Base-by-base conservation (phyloP, 2,888 invertebrate species). In the Ophion ellenae region DNA sequence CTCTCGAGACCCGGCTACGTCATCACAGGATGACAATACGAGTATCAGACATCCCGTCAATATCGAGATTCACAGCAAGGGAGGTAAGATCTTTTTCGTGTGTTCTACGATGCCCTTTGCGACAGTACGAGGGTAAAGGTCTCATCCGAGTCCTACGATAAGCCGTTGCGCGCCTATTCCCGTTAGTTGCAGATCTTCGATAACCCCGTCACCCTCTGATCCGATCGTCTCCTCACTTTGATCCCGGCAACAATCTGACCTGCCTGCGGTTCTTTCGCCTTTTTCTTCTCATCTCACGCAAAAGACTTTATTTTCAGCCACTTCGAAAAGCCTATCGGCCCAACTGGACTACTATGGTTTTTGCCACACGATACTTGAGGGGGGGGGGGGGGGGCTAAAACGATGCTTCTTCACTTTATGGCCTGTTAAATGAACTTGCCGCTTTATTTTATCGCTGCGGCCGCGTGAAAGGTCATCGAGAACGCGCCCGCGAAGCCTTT, bases 371-470 rank as follows among this genome's bases (percentile, higher is more conserved):
- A 81, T 84, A 84, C 83, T 59, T 28, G 32, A 64, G 24, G 66
- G 67, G 71, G 61, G 59, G 71, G 61, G 59, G 32, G 14, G 5
- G 2, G 17, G 17, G 4, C 17, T 36, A 73, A 66, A 81, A 63
- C 85, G 85, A 83, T 86, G 86, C 83, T 80, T 85, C 87, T 89
- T 91, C 89, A 88, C 88, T 91, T 93, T 93, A 93, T 91, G 89
- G 92, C 90, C 93, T 90, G 93, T 92, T 93, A 93, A 93, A 94
- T 93, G 93, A 93, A 93, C 93, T 93, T 90, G 75, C 90, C 90
- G 91, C 90, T 91, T 90, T 92, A 92, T 92, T 93, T 93, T 93
- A 93, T 92, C 92, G 91, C 87, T 88, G 69, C 89, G 85, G 87
- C 83, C 87, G 81, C 66, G 76, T 76, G 69, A 81, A 70, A 89